Evolutionary conservation across 2,888 invertebrate species (phyloP).

Genomic region (Ophion slaviceki): DNA sequence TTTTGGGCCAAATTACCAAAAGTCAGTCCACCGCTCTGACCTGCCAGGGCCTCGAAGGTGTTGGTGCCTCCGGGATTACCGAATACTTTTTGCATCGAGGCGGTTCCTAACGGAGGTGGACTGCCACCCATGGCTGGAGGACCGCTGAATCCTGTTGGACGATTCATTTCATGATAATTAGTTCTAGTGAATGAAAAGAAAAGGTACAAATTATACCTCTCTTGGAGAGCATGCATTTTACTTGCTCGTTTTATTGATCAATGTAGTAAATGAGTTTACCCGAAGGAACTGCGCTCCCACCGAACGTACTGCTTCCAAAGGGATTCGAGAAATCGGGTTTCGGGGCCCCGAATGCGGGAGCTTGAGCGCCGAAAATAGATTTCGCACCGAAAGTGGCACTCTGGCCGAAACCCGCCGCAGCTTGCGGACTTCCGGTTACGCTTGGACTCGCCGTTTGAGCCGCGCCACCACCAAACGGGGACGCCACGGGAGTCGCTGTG

Average conservation of each 20-base stretch:
- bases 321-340: constrained; percentile 75
- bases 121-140: constrained; percentile 74
- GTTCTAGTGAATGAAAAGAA: not conserved
- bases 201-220: not conserved
- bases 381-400: constrained; percentile 76
- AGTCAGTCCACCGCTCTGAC: constrained; percentile 77
- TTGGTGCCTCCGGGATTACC: constrained; percentile 74
- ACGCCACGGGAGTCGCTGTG: constrained; percentile 52
- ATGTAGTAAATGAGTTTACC: constrained; percentile 67
- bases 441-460: constrained; percentile 61
- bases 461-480: constrained; percentile 67
- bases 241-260: not conserved
- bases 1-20: constrained; percentile 77
- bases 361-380: constrained; percentile 76
- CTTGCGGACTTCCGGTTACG: constrained; percentile 43
- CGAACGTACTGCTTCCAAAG: constrained; percentile 76
- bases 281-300: constrained; percentile 67
- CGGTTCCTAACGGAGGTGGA: constrained; percentile 71
- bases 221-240: too few relatives aligned
- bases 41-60: constrained; percentile 80
- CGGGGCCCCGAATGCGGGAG: constrained; percentile 73
- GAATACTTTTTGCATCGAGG: constrained; percentile 78
- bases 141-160: constrained; percentile 76
- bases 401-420: constrained; percentile 75
- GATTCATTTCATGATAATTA: constrained; percentile 14